Conservation (phyloP, 2,888 invertebrate species). For the Xanthia icteritia region DNA sequence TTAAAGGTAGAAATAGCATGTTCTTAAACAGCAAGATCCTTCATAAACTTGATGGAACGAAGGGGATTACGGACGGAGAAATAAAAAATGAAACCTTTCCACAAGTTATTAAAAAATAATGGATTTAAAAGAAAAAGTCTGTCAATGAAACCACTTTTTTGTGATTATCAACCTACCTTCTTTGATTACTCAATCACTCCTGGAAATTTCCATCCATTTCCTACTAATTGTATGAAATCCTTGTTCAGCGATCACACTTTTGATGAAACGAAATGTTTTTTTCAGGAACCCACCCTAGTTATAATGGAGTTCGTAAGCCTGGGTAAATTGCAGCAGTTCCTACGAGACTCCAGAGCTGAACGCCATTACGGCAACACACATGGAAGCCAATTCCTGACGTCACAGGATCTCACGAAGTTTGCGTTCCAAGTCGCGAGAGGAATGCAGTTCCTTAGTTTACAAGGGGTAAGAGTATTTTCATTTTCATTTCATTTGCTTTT, state of each 20-base stretch:
- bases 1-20: neutral
- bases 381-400: conserved; percentile 94
- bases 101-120: neutral
- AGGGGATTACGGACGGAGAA: no score
- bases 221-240: no score
- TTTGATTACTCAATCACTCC: neutral
- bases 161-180: neutral
- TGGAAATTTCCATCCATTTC: neutral
- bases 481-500: no score
- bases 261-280: neutral
- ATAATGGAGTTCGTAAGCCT: conserved; percentile 97
- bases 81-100: neutral
- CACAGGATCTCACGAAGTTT: conserved; percentile 96
- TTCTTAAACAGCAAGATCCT: neutral
- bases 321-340: conserved; percentile 97
- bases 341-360: conserved; percentile 96
- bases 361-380: conserved; percentile 95
- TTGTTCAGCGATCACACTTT: neutral
- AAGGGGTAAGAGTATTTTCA: conserved; percentile 94
- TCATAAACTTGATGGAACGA: neutral
- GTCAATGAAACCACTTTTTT: no score
- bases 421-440: conserved; percentile 97
- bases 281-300: conserved; percentile 95
- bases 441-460: conserved; percentile 96
- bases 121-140: no score